Evolutionary conservation across 2,888 invertebrate species (phyloP).

Genomic region (Seira musarum): DNA sequence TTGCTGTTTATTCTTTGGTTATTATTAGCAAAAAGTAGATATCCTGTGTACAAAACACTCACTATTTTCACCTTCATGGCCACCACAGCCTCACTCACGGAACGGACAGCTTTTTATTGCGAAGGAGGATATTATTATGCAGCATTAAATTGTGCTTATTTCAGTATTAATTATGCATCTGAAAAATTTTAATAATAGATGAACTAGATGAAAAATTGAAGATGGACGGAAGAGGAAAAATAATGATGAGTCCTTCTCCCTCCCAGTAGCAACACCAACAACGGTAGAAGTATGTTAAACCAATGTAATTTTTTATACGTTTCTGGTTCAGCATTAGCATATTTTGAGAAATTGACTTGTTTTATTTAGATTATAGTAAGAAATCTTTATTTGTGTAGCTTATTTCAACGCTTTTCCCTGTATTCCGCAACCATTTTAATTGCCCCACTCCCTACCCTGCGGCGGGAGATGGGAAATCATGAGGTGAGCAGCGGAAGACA

Average conservation of each 20-base stretch:
- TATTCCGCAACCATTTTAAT: too few relatives aligned
- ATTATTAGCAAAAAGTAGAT: constrained; percentile 39
- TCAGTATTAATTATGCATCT: constrained; percentile 53
- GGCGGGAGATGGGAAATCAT: too few relatives aligned
- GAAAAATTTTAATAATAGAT: constrained; percentile 43
- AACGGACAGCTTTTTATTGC: constrained; percentile 17
- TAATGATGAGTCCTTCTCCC: constrained; percentile 47
- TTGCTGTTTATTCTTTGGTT: constrained; percentile 20
- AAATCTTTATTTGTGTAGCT: too few relatives aligned
- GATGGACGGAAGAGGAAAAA: constrained; percentile 38
- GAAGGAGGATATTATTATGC: constrained; percentile 40
- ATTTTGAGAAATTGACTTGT: too few relatives aligned
- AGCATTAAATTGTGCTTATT: constrained; percentile 46
- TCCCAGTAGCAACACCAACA: constrained; percentile 57
- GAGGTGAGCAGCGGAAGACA: too few relatives aligned
- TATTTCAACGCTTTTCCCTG: too few relatives aligned
- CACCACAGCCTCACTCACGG: constrained; percentile 35
- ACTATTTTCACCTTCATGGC: constrained; percentile 31
- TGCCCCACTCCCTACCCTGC: too few relatives aligned
- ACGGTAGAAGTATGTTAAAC: too few relatives aligned
- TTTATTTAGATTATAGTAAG: too few relatives aligned
- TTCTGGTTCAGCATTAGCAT: too few relatives aligned
- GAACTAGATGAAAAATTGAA: constrained; percentile 23
- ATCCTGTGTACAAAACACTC: neutral
- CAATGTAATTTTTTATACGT: too few relatives aligned